phyloP scores from a whole-genome alignment of 1,140 invertebrate genomes.

The Charaxes varanes region DNA sequence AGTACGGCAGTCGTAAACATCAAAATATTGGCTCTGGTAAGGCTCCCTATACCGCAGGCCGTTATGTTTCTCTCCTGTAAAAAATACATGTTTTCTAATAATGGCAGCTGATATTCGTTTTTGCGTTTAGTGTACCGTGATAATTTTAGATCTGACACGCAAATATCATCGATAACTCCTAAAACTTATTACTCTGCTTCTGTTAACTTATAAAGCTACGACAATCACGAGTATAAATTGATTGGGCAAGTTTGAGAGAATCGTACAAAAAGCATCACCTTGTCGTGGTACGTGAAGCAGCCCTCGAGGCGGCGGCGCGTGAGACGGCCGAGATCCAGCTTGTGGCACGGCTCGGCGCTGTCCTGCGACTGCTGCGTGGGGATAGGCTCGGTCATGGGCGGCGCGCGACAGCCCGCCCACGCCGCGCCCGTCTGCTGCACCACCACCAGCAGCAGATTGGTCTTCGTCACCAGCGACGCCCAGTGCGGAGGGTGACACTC shows the following conservation, averaged over 20 bases:
- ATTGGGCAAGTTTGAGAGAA: slow-evolving; percentile 1
- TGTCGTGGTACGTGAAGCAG: slow-evolving; percentile 83
- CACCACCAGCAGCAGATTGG: slow-evolving; percentile 87
- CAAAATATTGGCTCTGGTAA: slow-evolving; percentile 22
- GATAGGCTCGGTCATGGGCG: slow-evolving; percentile 54
- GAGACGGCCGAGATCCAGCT: slow-evolving; percentile 81
- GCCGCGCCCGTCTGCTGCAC: slow-evolving; percentile 72
- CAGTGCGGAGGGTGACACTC: slow-evolving; percentile 75
- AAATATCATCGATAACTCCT: too few relatives aligned
- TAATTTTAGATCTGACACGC: too few relatives aligned
- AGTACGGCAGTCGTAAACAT: slow-evolving; percentile 25
- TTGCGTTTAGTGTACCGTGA: too few relatives aligned
- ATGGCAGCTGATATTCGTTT: too few relatives aligned
- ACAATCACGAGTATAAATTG: background rate
- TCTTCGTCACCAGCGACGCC: slow-evolving; percentile 80
- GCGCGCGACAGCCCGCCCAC: slow-evolving; percentile 47
- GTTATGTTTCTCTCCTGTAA: slow-evolving; percentile 56
- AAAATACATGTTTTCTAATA: slow-evolving; percentile 3
- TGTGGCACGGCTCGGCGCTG: slow-evolving; percentile 79
- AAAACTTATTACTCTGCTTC: too few relatives aligned
- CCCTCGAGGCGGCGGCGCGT: slow-evolving; percentile 79
- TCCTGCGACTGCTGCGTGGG: slow-evolving; percentile 59
- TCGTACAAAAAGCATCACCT: slow-evolving; percentile 59
- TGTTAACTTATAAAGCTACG: too few relatives aligned
- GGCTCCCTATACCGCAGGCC: slow-evolving; percentile 43